phyloP scores from a whole-genome alignment of 2,888 invertebrate species.

The Laothoe populi region DNA sequence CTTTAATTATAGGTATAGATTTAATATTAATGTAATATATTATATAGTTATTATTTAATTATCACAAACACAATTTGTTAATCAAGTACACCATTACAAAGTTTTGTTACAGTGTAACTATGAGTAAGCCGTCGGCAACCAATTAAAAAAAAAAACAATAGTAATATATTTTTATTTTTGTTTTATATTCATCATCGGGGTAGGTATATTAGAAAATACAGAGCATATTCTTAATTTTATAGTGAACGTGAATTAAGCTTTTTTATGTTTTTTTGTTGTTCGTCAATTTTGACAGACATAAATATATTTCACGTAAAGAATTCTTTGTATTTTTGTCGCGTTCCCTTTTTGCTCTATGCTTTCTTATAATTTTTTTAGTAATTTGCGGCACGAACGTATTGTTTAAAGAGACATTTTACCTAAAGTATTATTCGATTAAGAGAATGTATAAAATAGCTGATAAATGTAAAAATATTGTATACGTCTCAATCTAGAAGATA shows the following conservation, averaged over 20 bases:
- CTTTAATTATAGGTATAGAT: constrained; percentile 19
- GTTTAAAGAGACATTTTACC: constrained; percentile 26
- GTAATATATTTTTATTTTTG: too few relatives aligned
- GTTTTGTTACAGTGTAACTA: not conserved
- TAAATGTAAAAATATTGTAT: constrained; percentile 26
- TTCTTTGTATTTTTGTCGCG: too few relatives aligned
- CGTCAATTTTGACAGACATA: too few relatives aligned
- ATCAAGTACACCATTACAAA: not conserved
- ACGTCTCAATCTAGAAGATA: not conserved
- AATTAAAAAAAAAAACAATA: too few relatives aligned
- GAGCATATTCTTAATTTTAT: too few relatives aligned
- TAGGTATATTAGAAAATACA: too few relatives aligned
- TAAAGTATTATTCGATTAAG: constrained; percentile 32
- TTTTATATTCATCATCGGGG: too few relatives aligned
- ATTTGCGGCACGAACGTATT: not conserved
- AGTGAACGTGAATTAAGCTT: too few relatives aligned
- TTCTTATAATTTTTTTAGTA: not conserved
- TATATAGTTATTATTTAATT: constrained; percentile 1
- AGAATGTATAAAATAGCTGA: constrained; percentile 28
- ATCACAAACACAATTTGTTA: not conserved
- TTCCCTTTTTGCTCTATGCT: not conserved
- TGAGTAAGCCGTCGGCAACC: too few relatives aligned
- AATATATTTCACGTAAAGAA: too few relatives aligned
- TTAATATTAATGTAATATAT: constrained; percentile 16
- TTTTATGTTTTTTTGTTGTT: too few relatives aligned